phyloP scores from a whole-genome alignment of 2,797 vertebrate species.

The Cyprinella venusta region DNA sequence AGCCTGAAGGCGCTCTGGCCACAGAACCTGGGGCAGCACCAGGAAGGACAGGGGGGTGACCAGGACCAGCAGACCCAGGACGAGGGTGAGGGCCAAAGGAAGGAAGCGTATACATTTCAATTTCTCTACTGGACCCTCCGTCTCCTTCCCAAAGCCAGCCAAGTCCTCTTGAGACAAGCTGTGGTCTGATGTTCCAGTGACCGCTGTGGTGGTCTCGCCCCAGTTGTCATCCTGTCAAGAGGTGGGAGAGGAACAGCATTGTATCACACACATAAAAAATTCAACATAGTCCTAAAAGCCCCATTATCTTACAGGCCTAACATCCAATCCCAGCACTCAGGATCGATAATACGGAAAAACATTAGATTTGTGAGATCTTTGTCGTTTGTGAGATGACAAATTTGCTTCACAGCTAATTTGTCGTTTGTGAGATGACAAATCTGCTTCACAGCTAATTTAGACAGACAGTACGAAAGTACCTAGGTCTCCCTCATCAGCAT shows the following conservation, averaged over 20 bases:
- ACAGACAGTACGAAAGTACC: conserved; percentile 30
- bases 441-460: conserved; percentile 26
- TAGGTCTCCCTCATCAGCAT: conserved; percentile 42
- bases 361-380: too few relatives aligned
- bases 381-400: conserved; percentile 23
- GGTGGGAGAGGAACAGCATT: background rate
- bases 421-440: conserved; percentile 27
- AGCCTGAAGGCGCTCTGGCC: conserved; percentile 86
- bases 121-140: conserved; percentile 82
- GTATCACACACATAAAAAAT: conserved; percentile 17
- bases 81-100: conserved; percentile 81
- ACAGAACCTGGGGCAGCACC: conserved; percentile 88
- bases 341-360: conserved; percentile 1
- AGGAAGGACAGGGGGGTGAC: conserved; percentile 92
- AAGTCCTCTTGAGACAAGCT: conserved; percentile 96
- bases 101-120: conserved; percentile 85
- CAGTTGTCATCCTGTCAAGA: conserved; percentile 94
- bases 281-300: conserved; percentile 2
- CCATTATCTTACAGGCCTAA: background rate
- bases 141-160: conserved; percentile 86
- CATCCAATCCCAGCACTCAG: conserved; percentile 3
- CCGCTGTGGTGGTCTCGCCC: conserved; percentile 96
- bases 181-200: conserved; percentile 95
- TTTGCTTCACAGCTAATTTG: conserved; percentile 31
- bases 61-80: conserved; percentile 86